Conservation (phyloP, 2,797 vertebrate species). For the Schizopygopsis pylzovi region DNA sequence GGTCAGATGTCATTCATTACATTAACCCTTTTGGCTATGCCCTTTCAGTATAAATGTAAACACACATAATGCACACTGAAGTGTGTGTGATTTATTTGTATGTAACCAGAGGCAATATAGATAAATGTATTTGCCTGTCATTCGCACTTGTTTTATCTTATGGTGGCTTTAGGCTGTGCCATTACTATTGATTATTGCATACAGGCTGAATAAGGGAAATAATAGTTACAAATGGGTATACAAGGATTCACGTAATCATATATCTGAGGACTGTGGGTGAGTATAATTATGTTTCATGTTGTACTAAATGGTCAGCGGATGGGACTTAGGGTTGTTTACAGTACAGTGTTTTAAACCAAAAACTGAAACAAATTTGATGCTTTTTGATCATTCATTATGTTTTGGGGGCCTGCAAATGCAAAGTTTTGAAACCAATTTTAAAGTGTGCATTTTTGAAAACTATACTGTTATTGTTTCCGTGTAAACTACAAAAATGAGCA, state of each 20-base stretch:
- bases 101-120: slow-evolving; percentile 1
- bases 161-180: slow-evolving; percentile 4
- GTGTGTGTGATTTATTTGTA: neutral
- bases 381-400: too few species aligned
- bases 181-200: slow-evolving; percentile 8
- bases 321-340: too few species aligned
- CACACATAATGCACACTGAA: slow-evolving; percentile 6
- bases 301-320: too few species aligned
- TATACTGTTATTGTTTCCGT: too few species aligned
- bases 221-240: neutral
- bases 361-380: too few species aligned
- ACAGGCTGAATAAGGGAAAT: neutral
- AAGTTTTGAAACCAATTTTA: too few species aligned
- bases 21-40: slow-evolving; percentile 14
- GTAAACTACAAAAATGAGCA: too few species aligned
- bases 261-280: neutral
- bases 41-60: slow-evolving; percentile 12
- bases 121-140: slow-evolving; percentile 15
- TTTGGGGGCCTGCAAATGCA: too few species aligned
- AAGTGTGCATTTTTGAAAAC: too few species aligned
- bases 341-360: too few species aligned
- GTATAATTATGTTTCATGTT: too few species aligned
- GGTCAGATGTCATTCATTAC: slow-evolving; percentile 20
- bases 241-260: neutral
- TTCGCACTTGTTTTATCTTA: slow-evolving; percentile 9